Evolutionary conservation across 2,113 vertebrate genomes (phyloP).

Genomic region (Scomber japonicus): DNA sequence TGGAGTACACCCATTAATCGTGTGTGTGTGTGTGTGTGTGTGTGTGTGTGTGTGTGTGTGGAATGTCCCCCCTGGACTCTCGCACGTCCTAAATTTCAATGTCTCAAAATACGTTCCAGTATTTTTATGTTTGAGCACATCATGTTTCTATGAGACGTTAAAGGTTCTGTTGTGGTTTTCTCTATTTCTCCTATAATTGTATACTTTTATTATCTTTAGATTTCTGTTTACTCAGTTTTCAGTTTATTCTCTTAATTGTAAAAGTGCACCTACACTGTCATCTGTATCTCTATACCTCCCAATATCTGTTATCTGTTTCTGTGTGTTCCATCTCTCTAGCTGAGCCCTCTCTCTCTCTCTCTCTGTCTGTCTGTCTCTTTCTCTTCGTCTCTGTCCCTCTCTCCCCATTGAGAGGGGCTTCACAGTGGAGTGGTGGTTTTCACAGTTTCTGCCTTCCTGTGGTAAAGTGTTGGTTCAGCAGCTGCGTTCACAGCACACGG

Average conservation of each 20-base stretch:
- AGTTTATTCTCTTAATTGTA: slow-evolving; percentile 48
- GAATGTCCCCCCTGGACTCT: not conserved
- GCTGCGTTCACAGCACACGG: slow-evolving; percentile 3
- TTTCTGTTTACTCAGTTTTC: slow-evolving; percentile 23
- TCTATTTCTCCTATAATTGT: slow-evolving; percentile 13
- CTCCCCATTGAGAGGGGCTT: slow-evolving; percentile 24
- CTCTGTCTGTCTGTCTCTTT: slow-evolving; percentile 51
- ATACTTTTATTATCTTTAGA: slow-evolving; percentile 1
- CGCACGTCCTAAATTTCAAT: slow-evolving; percentile 13
- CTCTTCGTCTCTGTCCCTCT: slow-evolving; percentile 29
- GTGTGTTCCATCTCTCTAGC: slow-evolving; percentile 87
- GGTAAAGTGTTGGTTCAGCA: slow-evolving; percentile 16
- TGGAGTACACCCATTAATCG: no score
- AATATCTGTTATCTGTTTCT: slow-evolving; percentile 88
- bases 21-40: not conserved
- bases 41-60: not conserved
- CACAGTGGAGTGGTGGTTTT: slow-evolving; percentile 50
- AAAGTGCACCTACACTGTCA: slow-evolving; percentile 42
- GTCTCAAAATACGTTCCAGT: slow-evolving; percentile 13
- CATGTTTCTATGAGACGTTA: not conserved
- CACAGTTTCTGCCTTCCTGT: slow-evolving; percentile 33
- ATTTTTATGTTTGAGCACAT: not conserved
- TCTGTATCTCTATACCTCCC: slow-evolving; percentile 74
- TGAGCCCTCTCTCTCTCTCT: slow-evolving; percentile 4
- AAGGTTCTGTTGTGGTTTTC: slow-evolving; percentile 4